These are phyloP conservation scores for Cotesia typhae DNA, from an alignment of 1,140 invertebrate genomes.

Conservation along the genomic window DNA sequence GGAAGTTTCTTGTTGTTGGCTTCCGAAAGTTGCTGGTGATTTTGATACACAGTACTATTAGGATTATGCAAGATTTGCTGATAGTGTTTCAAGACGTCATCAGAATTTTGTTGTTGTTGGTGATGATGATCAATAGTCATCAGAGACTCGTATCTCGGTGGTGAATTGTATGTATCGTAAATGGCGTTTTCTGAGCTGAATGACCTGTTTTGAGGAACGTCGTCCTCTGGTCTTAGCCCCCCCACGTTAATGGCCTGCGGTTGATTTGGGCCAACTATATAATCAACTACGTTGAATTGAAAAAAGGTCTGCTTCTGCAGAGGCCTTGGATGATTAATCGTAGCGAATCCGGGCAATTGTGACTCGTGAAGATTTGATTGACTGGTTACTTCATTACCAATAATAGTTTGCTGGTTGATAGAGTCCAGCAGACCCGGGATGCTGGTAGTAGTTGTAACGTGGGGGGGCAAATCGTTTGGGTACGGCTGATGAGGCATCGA, in stretches of 20 bases:
- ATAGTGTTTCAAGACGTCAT: constrained; percentile 57
- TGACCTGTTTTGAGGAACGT: constrained; percentile 64
- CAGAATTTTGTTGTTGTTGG: constrained; percentile 50
- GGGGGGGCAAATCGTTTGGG: constrained; percentile 84
- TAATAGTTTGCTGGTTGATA: constrained; percentile 77
- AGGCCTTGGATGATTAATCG: constrained; percentile 58
- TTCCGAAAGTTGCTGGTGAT: constrained; percentile 40
- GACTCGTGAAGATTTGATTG: constrained; percentile 48
- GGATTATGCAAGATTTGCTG: constrained; percentile 44
- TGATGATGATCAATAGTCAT: constrained; percentile 55
- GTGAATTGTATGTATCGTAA: constrained; percentile 61
- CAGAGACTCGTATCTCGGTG: constrained; percentile 59
- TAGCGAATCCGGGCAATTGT: constrained; percentile 63
- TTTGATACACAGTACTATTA: not conserved
- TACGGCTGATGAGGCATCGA: constrained; percentile 73
- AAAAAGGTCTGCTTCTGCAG: constrained; percentile 69
- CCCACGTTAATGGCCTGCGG: constrained; percentile 71
- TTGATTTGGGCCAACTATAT: constrained; percentile 63
- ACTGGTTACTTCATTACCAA: constrained; percentile 68
- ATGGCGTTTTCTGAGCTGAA: constrained; percentile 49
- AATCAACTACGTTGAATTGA: constrained; percentile 69
- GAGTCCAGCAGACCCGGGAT: constrained; percentile 62
- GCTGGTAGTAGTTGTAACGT: constrained; percentile 76
- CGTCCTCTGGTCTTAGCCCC: constrained; percentile 73
- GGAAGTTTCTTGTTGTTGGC: constrained; percentile 57